Evolutionary conservation across 2,888 invertebrate species (phyloP).

Genomic region (Malachius bipustulatus): DNA sequence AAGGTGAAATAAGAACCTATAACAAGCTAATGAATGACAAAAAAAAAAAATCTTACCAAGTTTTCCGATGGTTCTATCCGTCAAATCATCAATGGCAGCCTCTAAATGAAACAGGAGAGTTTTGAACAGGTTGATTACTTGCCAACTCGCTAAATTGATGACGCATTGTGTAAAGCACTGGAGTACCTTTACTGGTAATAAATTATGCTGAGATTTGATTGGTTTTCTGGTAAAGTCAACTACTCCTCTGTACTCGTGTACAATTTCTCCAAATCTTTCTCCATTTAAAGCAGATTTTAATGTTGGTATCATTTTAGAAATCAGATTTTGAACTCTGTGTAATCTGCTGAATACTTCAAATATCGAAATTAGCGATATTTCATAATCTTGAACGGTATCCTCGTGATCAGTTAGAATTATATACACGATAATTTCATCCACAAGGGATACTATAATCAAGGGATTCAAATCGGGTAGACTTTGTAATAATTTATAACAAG

Average conservation of each 20-base stretch:
- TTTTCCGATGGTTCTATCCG: conserved; percentile 19
- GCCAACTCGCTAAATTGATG: conserved; percentile 28
- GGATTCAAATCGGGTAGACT: conserved; percentile 29
- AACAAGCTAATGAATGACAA: too few relatives aligned
- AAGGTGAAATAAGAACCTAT: background rate
- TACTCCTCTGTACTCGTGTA: conserved; percentile 19
- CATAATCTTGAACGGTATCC: conserved; percentile 21
- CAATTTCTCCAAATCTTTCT: conserved; percentile 3
- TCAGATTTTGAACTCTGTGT: conserved; percentile 30
- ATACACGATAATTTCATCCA: conserved; percentile 25
- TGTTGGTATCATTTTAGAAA: conserved; percentile 28
- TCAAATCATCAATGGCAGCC: conserved; percentile 20
- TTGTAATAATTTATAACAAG: conserved; percentile 25
- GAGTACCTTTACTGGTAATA: conserved; percentile 28
- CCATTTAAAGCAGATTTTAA: conserved; percentile 22
- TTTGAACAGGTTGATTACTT: conserved; percentile 31
- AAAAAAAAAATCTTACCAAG: too few relatives aligned
- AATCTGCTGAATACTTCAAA: conserved; percentile 32
- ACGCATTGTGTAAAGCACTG: conserved; percentile 27
- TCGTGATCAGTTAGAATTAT: conserved; percentile 24
- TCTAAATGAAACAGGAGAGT: conserved; percentile 29
- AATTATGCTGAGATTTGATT: conserved; percentile 16
- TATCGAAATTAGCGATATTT: conserved; percentile 25
- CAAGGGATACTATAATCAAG: conserved; percentile 27
- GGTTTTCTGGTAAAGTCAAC: conserved; percentile 11